Conservation (phyloP, 1,140 invertebrate genomes). For the Ceratina australensis region DNA sequence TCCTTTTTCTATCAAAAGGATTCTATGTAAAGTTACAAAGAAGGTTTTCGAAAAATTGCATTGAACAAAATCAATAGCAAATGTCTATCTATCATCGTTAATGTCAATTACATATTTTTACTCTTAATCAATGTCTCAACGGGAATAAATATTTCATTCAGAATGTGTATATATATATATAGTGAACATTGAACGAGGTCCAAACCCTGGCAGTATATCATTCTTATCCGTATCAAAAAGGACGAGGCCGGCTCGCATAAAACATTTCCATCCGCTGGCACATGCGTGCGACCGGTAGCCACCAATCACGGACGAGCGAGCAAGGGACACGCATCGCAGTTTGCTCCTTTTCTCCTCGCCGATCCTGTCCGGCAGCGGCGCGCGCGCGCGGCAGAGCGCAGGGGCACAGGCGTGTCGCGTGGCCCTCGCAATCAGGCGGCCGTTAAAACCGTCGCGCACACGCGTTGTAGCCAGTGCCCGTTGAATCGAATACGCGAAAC, state of each 20-base stretch:
- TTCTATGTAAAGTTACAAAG: too few relatives aligned
- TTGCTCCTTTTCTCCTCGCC: constrained; percentile 27
- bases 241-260: background rate
- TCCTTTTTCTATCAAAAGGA: background rate
- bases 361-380: constrained; percentile 1
- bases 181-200: background rate
- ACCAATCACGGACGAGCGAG: background rate
- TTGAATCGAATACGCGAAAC: constrained; percentile 36
- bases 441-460: background rate
- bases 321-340: background rate
- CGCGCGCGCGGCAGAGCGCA: constrained; percentile 31
- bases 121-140: too few relatives aligned
- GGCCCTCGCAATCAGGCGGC: background rate
- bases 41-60: too few relatives aligned
- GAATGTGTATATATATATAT: too few relatives aligned
- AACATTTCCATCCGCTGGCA: background rate
- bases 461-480: background rate
- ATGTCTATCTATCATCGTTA: too few relatives aligned
- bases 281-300: background rate
- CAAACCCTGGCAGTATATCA: background rate
- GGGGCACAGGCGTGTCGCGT: constrained; percentile 23
- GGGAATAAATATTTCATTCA: background rate
- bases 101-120: too few relatives aligned
- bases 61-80: too few relatives aligned
- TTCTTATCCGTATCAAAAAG: background rate